Base-by-base conservation (phyloP, 2,888 invertebrate species). In the Tenthredo notha region DNA sequence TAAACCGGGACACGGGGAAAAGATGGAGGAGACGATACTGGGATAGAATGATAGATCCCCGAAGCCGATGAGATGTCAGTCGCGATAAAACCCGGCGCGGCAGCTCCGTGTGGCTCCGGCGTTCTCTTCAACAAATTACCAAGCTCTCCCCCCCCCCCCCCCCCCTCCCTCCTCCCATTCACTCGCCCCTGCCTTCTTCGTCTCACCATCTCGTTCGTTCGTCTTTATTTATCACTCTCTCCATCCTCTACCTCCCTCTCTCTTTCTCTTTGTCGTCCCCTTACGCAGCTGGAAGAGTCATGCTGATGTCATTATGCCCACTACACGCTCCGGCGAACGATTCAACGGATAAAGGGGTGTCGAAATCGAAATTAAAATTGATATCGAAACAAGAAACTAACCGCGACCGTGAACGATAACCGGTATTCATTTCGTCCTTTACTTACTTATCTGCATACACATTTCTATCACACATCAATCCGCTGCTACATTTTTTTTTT, bases 41-140 rank as follows among this genome's bases (percentile, higher is more conserved):
- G 91, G 89, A 92, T 92, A 92, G 93, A 92, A 93, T 92, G 92
- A 92, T 90, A 92, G 93, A 93, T 93, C 91, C 89, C 90, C 88
- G 90, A 88, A 88, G 86, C 87, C 90, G 92, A 92, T 92, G 90
- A 93, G 93, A 93, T 93, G 89, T 86, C 89, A 89, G 90, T 85
- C 87, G 88, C 86, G 92, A 92, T 92, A 92, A 88, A 88, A 86
- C n/a, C 40, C 58, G 88, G 87, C 88, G 72, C 84, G 84, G 84
- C 84, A 37, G 65, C 85, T 82, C 70, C 80, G 72, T 70, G 58
- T 58, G 75, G 58, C 84, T 84, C 84, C 58, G 75, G 75, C 72
- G 84, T 74, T 84, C 84, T 72, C 84, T 75, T 84, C 84, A 75
- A 84, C 84, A 75, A 84, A 84, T 84, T 84, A 74, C 84, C 74